phyloP scores from a whole-genome alignment of 1,140 invertebrate species.

The Capitella teleta region DNA sequence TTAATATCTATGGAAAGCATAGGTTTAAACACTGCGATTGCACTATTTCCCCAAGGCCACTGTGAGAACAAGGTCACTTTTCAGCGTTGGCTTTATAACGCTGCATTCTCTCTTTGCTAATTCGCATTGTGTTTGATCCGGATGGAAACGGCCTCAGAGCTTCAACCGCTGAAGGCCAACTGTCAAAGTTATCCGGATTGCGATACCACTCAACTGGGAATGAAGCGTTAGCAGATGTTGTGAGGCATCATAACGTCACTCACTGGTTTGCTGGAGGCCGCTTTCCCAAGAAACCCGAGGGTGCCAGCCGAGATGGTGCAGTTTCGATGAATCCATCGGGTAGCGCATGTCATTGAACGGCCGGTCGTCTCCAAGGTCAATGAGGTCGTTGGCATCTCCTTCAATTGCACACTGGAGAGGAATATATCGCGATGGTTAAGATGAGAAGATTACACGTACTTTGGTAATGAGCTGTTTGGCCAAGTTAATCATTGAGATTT shows the following conservation, averaged over 20 bases:
- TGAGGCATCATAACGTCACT: slow-evolving; percentile 3
- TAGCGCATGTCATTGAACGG: slow-evolving; percentile 38
- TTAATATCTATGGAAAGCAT: too few species aligned
- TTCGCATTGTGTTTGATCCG: slow-evolving; percentile 6
- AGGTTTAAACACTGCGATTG: too few species aligned
- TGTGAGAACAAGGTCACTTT: too few species aligned
- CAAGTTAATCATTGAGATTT: slow-evolving; percentile 19
- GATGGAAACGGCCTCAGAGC: slow-evolving; percentile 11
- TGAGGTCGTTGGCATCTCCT: slow-evolving; percentile 3
- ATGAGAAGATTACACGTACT: slow-evolving; percentile 6
- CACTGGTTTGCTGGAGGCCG: slow-evolving; percentile 19
- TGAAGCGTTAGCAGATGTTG: background rate
- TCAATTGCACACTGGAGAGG: too few species aligned
- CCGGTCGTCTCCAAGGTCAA: slow-evolving; percentile 24
- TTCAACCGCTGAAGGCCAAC: slow-evolving; percentile 11
- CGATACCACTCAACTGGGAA: slow-evolving; percentile 11
- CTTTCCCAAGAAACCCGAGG: slow-evolving; percentile 33
- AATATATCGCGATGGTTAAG: too few species aligned
- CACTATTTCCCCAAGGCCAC: too few species aligned
- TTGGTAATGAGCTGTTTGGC: slow-evolving; percentile 14
- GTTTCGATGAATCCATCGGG: slow-evolving; percentile 31
- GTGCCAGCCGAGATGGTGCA: slow-evolving; percentile 28
- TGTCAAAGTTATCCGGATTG: slow-evolving; percentile 5
- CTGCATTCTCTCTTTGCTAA: background rate
- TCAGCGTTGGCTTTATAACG: background rate